phyloP scores from a whole-genome alignment of 2,888 invertebrate genomes.

The Drosophila affinis region DNA sequence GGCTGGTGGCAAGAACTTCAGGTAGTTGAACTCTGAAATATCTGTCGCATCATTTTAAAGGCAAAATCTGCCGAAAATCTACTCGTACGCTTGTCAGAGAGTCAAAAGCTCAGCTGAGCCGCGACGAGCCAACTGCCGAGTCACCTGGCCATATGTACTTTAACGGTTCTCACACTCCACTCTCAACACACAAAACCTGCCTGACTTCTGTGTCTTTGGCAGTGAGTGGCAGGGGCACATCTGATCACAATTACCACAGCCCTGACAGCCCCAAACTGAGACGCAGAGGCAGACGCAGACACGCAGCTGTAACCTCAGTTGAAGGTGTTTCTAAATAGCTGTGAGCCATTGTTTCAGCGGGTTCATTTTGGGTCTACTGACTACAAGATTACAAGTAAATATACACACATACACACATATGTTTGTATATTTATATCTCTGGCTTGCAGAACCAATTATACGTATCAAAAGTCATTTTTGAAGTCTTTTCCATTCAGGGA shows the following conservation, averaged over 20 bases:
- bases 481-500: neutral
- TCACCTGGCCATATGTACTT: constrained; percentile 63
- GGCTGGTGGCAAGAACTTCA: constrained; percentile 9
- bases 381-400: neutral
- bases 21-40: constrained; percentile 60
- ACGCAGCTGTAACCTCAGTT: constrained; percentile 38
- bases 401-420: too few species aligned
- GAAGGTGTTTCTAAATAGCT: constrained; percentile 40
- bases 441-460: neutral
- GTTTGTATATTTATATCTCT: too few species aligned
- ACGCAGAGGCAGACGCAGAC: constrained; percentile 26
- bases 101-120: constrained; percentile 49
- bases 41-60: constrained; percentile 75
- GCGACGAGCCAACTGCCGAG: constrained; percentile 30
- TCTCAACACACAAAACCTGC: constrained; percentile 65
- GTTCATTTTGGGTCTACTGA: constrained; percentile 9
- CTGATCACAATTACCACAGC: constrained; percentile 76
- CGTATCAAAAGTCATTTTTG: neutral
- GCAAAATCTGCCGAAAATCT: constrained; percentile 51
- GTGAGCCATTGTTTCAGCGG: constrained; percentile 2
- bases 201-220: constrained; percentile 75
- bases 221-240: constrained; percentile 58
- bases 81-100: constrained; percentile 8
- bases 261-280: neutral
- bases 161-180: constrained; percentile 79